Evolutionary conservation across 2,113 vertebrate genomes (phyloP), one percentile per base, ranked within the genome.

Genomic region (Tenrec ecaudatus): DNA sequence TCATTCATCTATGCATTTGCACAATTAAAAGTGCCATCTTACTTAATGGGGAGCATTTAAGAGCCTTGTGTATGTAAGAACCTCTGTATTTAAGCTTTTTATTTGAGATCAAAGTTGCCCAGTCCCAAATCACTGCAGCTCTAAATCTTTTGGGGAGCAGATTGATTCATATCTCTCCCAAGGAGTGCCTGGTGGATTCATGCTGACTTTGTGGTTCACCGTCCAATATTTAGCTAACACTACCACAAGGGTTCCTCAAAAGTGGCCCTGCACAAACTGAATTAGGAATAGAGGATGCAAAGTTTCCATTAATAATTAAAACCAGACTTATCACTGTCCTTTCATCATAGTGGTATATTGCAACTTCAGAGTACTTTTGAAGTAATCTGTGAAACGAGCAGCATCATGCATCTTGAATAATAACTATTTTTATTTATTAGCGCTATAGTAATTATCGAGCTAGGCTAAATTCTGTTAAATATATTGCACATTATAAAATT

Each of bases 391-490:
- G 47, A 75, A 85, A 79, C 23, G 31, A 43, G 33, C 29, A 83
- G 15, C 2, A n/a, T 20, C 47, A 31, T 36, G 8, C 33, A 80
- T 89, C 47, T 82, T 76, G 78, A 89, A 89, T 83, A 93, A 89
- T 81, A 89, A 68, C 29, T 88, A 69, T 84, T 92, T 95, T 89
- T 95, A 85, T 92, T 95, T 96, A 95, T 93, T 88, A 94, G 29
- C 33, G 87, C 66, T 88, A 80, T 86, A 77, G 69, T 73, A 94
- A 94, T 96, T 93, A 93, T 77, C 76, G 68, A 89, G 64, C 36
- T 77, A 77, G 47, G 69, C 91, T 95, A 85, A 90, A 93, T 62
- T 94, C 33, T 66, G 27, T 92, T 94, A 79, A 80, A 94, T 89
- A 60, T 58, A 86, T 89, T 80, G 16, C n/a, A 12, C 60, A 69